Evolutionary conservation across 2,113 vertebrate genomes (phyloP).

Genomic region (Gavia stellata): DNA sequence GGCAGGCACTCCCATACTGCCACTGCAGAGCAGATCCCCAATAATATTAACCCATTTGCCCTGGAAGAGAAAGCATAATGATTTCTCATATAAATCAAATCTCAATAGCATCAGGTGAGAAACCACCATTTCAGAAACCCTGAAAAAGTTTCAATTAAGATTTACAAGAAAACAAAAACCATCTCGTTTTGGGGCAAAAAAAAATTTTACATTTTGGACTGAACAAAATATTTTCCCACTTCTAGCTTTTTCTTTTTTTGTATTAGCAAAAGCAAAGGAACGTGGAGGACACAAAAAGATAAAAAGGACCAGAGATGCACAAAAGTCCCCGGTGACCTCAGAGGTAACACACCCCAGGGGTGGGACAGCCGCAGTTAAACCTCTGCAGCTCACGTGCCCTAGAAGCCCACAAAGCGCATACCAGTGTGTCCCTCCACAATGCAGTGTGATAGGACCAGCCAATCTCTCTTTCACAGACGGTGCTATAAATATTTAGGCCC

Average conservation of each 20-base stretch:
- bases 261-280: neutral
- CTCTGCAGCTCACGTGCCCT: neutral
- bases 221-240: neutral
- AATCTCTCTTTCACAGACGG: neutral
- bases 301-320: neutral
- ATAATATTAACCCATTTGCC: neutral
- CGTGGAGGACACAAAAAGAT: neutral
- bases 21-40: neutral
- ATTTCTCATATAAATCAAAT: neutral
- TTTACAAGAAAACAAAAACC: neutral
- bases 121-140: neutral
- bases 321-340: neutral
- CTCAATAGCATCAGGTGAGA: fast-evolving
- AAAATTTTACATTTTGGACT: neutral
- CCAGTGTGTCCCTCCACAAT: fast-evolving
- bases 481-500: neutral
- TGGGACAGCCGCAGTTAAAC: neutral
- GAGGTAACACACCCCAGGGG: neutral
- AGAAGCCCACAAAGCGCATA: neutral
- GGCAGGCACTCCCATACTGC: neutral
- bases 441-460: neutral
- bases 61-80: neutral
- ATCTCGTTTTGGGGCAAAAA: neutral
- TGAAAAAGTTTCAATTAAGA: neutral
- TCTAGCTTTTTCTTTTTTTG: neutral